Base-by-base conservation (phyloP, 1,140 invertebrate species). In the Cyclina sinensis region DNA sequence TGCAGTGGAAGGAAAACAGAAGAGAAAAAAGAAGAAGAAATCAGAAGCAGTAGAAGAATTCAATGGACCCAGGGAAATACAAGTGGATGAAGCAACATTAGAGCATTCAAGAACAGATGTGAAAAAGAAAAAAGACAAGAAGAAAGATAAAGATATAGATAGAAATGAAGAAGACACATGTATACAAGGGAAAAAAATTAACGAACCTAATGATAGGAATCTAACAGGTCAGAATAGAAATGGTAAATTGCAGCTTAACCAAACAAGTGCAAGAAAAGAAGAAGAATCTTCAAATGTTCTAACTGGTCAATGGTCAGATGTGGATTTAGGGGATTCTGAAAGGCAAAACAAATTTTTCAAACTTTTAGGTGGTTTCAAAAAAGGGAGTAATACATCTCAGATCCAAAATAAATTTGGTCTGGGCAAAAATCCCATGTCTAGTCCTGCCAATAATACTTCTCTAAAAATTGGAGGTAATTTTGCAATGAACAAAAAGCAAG, bases 331-430 rank as follows among this genome's bases (percentile, higher is more conserved):
- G 35, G 86, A 74, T 57, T 76, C 32, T n/a, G 85, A 92, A 0
- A 80, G 92, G 46, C 89, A 91, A 79, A 90, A 90, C 24, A 93
- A 93, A 82, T 93, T 93, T 78, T 59, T 91, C 0, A 57, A 88
- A 51, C 86, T 93, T n/a, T 46, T 93, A 16, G 92, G 92, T 46
- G 92, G 92, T 39, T 85, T 89, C 46, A 92, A 92, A 70, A 91
- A 91, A 73, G 73, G 51, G 39, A 39, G 39, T 24, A 35, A 68
- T 37, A 32, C 78, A 9, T 51, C 24, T n/a, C 51, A 73, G 30
- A 35, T 79, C 0, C 51, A 84, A 14, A 43, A 79, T 24, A 54
- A 37, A 37, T 62, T 59, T 16, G 30, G 35, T n/a, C 24, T 65
- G 14, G 74, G 54, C 14, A 78, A 78, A 54, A 78, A 48, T 35